Evolutionary conservation across 1,140 invertebrate species (phyloP), one percentile per base, ranked within the genome.

Genomic region (Oedothorax gibbosus): DNA sequence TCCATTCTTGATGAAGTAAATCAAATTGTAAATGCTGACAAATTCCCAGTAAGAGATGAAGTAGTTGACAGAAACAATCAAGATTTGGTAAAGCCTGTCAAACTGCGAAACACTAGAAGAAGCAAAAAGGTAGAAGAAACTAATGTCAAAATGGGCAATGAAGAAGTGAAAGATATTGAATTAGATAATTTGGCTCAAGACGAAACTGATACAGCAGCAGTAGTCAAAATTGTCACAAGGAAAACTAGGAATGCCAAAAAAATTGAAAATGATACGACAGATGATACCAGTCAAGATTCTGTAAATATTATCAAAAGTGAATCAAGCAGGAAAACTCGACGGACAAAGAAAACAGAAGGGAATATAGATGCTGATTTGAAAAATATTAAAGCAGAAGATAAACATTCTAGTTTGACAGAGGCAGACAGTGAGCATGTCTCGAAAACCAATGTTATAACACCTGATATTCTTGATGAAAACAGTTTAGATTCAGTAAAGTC

Each of bases 241-340:
- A 69, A 69, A 69, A 69, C 66, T 15, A 51, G 66, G 35, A 69
- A 68, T 21, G 66, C 66, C 12, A 68, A 68, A 50, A 71, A 71
- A 9, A 15, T 10, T 53, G 68, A 69, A 69, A n/a, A 71, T 15
- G 15, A 15, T 53, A 71, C 15, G 7, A 14, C 49, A n/a, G 68
- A 71, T 4, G 12, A 60, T 14, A 60, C n/a, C 57, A 60, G 57
- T 60, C 12, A 35, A 35, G 35, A 60, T 14, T 60, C 57, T 60
- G n/a, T 35, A 35, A 35, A 60, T 14, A 60, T 60, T 60, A n/a
- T 11, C 12, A 7, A 60, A 60, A 11, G n/a, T 60, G 57, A 60
- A 60, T 60, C 57, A 60, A 60, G n/a, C 12, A 60, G 57, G n/a
- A 60, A n/a, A 60, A 60, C 57, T 14, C 12, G n/a, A 60, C 57